A percentile compares a stretch with the other conserved stretches of the same genome.
Evolutionary conservation across 2,797 vertebrate species (phyloP).

Genomic region (Synanceia verrucosa): DNA sequence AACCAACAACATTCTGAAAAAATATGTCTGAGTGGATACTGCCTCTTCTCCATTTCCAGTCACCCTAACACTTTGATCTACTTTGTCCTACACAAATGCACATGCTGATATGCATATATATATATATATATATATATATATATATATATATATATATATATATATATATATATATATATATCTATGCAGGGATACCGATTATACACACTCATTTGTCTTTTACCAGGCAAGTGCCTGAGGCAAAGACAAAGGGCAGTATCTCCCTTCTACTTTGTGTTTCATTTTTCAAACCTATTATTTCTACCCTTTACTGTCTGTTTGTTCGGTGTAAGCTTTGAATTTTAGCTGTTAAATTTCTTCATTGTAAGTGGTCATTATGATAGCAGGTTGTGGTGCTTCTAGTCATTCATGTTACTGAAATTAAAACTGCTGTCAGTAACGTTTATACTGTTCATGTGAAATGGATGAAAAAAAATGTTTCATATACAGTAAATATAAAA

Average conservation of each 20-base stretch:
- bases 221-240: slow-evolving; percentile 17
- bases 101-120: neutral
- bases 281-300: slow-evolving; percentile 3
- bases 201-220: slow-evolving; percentile 19
- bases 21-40: neutral
- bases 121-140: neutral
- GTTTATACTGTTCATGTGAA: no score
- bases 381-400: neutral
- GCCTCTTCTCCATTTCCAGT: neutral
- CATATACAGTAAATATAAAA: no score
- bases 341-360: neutral
- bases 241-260: slow-evolving; percentile 34
- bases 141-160: no score
- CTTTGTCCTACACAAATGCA: neutral
- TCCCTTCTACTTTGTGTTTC: slow-evolving; percentile 1
- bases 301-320: neutral
- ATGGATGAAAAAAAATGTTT: no score
- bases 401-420: no score
- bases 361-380: neutral
- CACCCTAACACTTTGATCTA: slow-evolving; percentile 2
- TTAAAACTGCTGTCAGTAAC: no score
- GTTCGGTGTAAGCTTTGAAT: neutral
- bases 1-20: neutral
- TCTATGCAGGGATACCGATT: slow-evolving; percentile 12
- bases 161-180: neutral